Percentiles rank a stretch among this genome's conserved stretches.
phyloP scores from a whole-genome alignment of 2,113 vertebrate species.

The Hymenochirus boettgeri region DNA sequence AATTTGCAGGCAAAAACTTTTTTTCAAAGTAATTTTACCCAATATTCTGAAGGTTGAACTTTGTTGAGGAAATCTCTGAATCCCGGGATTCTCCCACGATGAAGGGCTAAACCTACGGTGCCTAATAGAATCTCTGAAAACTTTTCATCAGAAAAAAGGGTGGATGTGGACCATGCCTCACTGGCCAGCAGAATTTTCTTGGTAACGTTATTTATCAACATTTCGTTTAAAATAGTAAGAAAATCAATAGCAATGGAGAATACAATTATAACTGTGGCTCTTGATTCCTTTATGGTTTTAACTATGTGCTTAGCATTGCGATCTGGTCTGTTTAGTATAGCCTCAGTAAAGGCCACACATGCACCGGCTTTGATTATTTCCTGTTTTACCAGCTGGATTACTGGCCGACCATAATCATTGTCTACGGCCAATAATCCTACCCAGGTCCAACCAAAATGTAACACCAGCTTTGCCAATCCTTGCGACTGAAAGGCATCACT shows the following conservation, averaged over 20 bases:
- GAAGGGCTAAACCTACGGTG: slow-evolving; percentile 34
- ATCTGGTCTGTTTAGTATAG: slow-evolving; percentile 12
- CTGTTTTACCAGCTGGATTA: slow-evolving; percentile 19
- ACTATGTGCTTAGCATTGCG: neutral
- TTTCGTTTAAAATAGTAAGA: slow-evolving; percentile 20
- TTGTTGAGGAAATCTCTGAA: slow-evolving; percentile 17
- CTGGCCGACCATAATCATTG: slow-evolving; percentile 24
- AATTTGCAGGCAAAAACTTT: slow-evolving; percentile 22
- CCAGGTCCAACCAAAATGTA: slow-evolving; percentile 43
- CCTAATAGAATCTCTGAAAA: slow-evolving; percentile 23
- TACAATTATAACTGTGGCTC: slow-evolving; percentile 20
- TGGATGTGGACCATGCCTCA: slow-evolving; percentile 22
- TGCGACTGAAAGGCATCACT: slow-evolving; percentile 48
- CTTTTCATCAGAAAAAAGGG: slow-evolving; percentile 3
- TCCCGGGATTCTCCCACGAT: slow-evolving; percentile 31
- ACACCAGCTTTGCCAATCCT: slow-evolving; percentile 23
- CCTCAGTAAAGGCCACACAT: slow-evolving; percentile 36
- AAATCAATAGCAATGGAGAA: slow-evolving; percentile 29
- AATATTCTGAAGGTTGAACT: slow-evolving; percentile 2
- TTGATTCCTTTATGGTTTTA: slow-evolving; percentile 21
- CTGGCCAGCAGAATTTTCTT: slow-evolving; percentile 32
- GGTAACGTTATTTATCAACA: slow-evolving; percentile 34
- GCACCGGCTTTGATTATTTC: slow-evolving; percentile 25
- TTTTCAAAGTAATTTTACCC: slow-evolving; percentile 34
- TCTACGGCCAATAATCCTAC: slow-evolving; percentile 31